Evolutionary conservation across 2,797 vertebrate species (phyloP).

Genomic region (Pseudochirops corinnae): DNA sequence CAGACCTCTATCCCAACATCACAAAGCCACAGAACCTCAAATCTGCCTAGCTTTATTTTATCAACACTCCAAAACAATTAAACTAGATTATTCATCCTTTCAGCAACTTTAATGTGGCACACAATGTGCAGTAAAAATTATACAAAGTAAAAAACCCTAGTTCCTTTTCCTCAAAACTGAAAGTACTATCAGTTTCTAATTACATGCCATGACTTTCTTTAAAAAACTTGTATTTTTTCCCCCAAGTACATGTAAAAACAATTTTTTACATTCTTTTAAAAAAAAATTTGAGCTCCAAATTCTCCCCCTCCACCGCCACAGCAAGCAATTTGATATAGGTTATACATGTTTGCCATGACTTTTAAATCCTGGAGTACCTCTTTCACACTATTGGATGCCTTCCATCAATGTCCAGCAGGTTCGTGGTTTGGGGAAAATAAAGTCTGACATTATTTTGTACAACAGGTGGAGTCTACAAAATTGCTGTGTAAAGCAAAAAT

Average conservation of each 20-base stretch:
- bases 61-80: background rate
- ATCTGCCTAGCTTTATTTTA: background rate
- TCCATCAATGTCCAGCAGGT: background rate
- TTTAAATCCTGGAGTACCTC: background rate
- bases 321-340: background rate
- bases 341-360: background rate
- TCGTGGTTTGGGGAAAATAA: background rate
- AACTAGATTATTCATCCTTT: background rate
- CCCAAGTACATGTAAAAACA: no score
- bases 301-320: background rate
- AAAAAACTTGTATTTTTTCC: background rate
- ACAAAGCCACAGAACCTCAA: background rate
- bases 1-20: background rate
- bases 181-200: conserved; percentile 20
- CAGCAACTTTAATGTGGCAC: background rate
- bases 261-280: background rate
- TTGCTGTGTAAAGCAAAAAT: background rate
- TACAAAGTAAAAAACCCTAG: conserved; percentile 18
- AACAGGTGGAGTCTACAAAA: background rate
- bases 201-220: background rate
- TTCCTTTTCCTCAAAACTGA: conserved; percentile 34
- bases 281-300: background rate
- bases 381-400: background rate
- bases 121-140: background rate
- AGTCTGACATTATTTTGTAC: background rate